Conservation (phyloP, 2,888 invertebrate species). For the Deilephila elpenor region DNA sequence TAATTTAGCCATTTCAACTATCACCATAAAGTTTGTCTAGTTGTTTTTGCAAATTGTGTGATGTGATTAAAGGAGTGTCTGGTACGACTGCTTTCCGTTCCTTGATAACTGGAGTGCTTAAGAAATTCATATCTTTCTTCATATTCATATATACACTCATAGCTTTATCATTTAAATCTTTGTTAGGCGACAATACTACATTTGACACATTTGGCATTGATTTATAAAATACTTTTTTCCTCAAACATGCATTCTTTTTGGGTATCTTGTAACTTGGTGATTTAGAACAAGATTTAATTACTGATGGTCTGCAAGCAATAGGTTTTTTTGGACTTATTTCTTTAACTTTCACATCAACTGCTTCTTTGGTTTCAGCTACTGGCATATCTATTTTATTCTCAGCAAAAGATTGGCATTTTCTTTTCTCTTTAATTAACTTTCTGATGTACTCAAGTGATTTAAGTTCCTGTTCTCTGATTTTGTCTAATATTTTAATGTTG, state of each 20-base stretch:
- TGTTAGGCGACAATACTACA: constrained; percentile 54
- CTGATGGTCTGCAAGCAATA: constrained; percentile 42
- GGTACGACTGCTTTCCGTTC: constrained; percentile 41
- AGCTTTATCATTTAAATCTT: constrained; percentile 59
- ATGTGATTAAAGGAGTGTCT: constrained; percentile 70
- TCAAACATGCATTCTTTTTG: constrained; percentile 63
- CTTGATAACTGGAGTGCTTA: constrained; percentile 68
- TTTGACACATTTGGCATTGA: constrained; percentile 67
- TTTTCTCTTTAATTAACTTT: constrained; percentile 61
- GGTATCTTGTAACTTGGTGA: constrained; percentile 75
- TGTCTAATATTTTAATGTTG: constrained; percentile 59
- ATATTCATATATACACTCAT: constrained; percentile 72
- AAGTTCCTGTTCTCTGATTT: constrained; percentile 61
- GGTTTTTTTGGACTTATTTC: constrained; percentile 40
- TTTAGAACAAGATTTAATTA: constrained; percentile 59
- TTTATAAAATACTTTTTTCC: constrained; percentile 66
- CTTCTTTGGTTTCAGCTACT: constrained; percentile 41
- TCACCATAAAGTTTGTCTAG: constrained; percentile 69
- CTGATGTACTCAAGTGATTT: constrained; percentile 60
- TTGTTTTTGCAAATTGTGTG: constrained; percentile 72
- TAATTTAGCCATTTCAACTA: constrained; percentile 42
- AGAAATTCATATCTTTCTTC: constrained; percentile 72
- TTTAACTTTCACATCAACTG: constrained; percentile 37
- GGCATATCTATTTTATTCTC: constrained; percentile 45
- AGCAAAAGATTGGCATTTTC: constrained; percentile 33